Evolutionary conservation across 2,797 vertebrate species (phyloP).

Genomic region (Megaceryle alcyon): DNA sequence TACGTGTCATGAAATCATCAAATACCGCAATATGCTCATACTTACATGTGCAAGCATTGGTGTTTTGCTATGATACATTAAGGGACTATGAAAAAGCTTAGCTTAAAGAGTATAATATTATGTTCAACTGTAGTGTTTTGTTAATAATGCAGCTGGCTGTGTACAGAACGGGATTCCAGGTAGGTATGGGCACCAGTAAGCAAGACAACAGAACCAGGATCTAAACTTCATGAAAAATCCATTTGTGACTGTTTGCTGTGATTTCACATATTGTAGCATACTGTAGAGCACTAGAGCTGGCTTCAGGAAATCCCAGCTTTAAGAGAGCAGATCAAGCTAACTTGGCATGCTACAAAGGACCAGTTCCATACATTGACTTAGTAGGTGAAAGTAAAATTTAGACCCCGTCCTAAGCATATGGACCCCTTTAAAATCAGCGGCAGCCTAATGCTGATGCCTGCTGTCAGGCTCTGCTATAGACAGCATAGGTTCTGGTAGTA

Average conservation of each 20-base stretch:
- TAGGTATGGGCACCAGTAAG: background rate
- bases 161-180: background rate
- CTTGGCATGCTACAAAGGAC: background rate
- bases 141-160: background rate
- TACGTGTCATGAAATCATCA: conserved; percentile 6
- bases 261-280: background rate
- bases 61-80: background rate
- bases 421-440: background rate
- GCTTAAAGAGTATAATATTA: background rate
- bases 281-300: background rate
- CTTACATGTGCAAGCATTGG: background rate
- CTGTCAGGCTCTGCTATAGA: background rate
- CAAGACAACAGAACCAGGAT: background rate
- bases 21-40: background rate
- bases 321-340: background rate
- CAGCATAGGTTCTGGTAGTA: background rate
- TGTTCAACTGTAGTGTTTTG: background rate
- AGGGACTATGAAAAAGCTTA: background rate
- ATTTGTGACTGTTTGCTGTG: background rate
- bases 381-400: background rate
- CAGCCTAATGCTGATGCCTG: background rate
- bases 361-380: background rate
- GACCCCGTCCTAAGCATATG: background rate
- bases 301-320: background rate
- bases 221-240: background rate